Conservation (phyloP, 2,113 vertebrate genomes). For the Petroica traversi region DNA sequence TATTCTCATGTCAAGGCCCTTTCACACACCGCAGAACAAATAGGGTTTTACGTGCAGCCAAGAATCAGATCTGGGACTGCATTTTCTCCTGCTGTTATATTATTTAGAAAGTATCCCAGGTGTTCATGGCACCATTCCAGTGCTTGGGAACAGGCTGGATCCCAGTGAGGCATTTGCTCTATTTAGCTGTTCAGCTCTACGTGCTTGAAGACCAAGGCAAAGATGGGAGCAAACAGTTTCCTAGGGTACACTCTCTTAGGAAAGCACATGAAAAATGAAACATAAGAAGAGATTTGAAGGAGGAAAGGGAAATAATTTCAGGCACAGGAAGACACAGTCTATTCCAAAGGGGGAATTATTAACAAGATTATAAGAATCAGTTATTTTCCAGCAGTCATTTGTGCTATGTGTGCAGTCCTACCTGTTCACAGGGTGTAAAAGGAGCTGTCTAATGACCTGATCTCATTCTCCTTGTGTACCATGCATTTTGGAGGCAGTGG, state of each 20-base stretch:
- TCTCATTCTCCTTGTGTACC: background rate
- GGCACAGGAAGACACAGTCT: background rate
- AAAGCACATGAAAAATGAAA: background rate
- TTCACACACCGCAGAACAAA: background rate
- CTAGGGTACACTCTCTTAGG: background rate
- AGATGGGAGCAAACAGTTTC: slow-evolving; percentile 9
- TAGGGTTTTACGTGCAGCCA: background rate
- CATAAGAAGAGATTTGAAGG: background rate
- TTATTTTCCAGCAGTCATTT: background rate
- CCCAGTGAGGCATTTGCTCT: slow-evolving; percentile 2
- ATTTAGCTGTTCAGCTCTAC: background rate
- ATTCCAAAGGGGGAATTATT: background rate
- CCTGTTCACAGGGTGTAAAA: background rate
- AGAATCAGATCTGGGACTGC: background rate
- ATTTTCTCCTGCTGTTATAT: slow-evolving; percentile 14
- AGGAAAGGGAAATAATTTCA: background rate
- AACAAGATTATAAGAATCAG: background rate
- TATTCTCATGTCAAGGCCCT: background rate
- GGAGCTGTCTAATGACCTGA: background rate
- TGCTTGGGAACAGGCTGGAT: background rate
- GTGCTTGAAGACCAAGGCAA: background rate
- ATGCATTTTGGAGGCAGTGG: background rate
- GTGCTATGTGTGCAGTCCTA: background rate
- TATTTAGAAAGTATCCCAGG: slow-evolving; percentile 33
- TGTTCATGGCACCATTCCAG: background rate